These are phyloP conservation scores for Sebastes schlegelii DNA, from an alignment of 2,113 vertebrate species.

Conservation along the genomic window DNA sequence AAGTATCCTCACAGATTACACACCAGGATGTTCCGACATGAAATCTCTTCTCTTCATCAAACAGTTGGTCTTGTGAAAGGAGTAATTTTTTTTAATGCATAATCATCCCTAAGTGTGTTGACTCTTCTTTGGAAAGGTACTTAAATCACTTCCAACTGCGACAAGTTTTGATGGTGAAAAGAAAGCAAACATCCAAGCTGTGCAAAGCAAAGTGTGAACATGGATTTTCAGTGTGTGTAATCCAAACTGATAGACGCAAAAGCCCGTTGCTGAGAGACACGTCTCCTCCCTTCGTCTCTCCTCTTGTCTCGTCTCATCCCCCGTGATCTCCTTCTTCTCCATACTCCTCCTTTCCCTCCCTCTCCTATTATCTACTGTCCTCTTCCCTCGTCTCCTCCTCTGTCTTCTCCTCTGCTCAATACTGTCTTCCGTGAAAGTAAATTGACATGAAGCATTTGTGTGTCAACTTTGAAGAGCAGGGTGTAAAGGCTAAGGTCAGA, in stretches of 20 bases:
- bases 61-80: background rate
- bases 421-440: background rate
- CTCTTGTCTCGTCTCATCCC: conserved; percentile 39
- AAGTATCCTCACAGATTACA: conserved; percentile 48
- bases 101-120: conserved; percentile 32
- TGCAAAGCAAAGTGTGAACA: conserved; percentile 53
- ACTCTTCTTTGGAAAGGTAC: conserved; percentile 24
- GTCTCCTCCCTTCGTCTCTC: conserved; percentile 41
- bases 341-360: background rate
- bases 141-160: conserved; percentile 53
- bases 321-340: conserved; percentile 11
- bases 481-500: no score
- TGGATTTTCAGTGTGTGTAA: conserved; percentile 59
- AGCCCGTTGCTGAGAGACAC: conserved; percentile 42
- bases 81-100: conserved; percentile 4
- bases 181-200: conserved; percentile 57
- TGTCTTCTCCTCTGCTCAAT: background rate
- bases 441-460: no score
- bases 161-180: conserved; percentile 46
- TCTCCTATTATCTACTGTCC: background rate
- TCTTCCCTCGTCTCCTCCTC: conserved; percentile 5
- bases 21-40: conserved; percentile 29
- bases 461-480: no score
- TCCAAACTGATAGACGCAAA: conserved; percentile 59
- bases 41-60: conserved; percentile 42